phyloP scores from a whole-genome alignment of 2,113 vertebrate species.

The Gnathonemus echidnorhynchus region DNA sequence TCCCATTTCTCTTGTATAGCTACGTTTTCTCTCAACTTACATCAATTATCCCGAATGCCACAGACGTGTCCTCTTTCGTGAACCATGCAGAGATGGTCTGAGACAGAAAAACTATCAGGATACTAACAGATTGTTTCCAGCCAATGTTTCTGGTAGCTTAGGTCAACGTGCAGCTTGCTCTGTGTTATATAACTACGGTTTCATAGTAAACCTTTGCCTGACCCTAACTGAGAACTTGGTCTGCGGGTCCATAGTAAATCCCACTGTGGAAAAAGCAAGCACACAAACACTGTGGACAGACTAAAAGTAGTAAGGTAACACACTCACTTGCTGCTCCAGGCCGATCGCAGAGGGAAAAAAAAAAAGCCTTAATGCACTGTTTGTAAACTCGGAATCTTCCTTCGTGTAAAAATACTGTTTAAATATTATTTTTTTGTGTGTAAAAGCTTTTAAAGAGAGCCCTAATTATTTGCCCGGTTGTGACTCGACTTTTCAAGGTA shows the following conservation, averaged over 20 bases:
- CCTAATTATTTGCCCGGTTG: conserved; percentile 21
- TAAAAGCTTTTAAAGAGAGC: conserved; percentile 34
- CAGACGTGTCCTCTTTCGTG: not conserved
- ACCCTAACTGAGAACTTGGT: conserved; percentile 20
- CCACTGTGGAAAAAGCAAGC: not conserved
- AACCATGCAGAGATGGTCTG: not conserved
- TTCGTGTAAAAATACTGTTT: conserved; percentile 48
- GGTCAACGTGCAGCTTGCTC: not conserved
- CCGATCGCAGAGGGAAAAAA: not conserved
- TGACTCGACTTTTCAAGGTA: conserved; percentile 27
- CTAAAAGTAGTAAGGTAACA: conserved; percentile 19
- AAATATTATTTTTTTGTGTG: conserved; percentile 44
- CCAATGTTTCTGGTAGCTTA: not conserved
- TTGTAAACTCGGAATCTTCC: conserved; percentile 17
- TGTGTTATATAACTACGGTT: not conserved
- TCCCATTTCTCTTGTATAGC: not conserved
- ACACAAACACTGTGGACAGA: not conserved
- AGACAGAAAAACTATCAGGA: not conserved
- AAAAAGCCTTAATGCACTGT: not conserved
- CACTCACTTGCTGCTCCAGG: not conserved
- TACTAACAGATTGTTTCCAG: not conserved
- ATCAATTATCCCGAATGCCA: not conserved
- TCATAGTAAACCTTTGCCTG: conserved; percentile 12
- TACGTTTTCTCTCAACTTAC: not conserved
- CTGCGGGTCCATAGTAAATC: conserved; percentile 7